A percentile compares a stretch with the other conserved stretches of the same genome.
Conservation (phyloP, 2,113 vertebrate genomes). For the Sylvilagus bachmani region DNA sequence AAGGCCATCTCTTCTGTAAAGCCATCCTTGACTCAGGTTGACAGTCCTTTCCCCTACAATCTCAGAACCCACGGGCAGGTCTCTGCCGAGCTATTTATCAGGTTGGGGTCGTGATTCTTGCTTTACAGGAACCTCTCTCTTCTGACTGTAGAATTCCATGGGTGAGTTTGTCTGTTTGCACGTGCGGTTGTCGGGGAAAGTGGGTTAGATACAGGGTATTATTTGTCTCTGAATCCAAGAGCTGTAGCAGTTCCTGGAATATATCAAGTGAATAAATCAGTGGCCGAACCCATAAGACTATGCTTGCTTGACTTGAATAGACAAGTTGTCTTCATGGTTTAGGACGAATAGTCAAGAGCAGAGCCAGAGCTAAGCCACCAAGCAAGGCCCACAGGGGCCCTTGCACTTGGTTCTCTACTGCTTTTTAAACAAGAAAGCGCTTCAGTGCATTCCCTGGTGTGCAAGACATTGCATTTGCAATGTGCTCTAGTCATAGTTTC, state of each 20-base stretch:
- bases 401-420: neutral
- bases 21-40: neutral
- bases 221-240: neutral
- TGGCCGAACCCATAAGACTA: neutral
- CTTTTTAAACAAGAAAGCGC: neutral
- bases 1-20: constrained; percentile 21
- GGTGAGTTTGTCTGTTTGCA: neutral
- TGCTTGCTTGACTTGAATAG: neutral
- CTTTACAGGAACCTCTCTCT: neutral
- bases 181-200: neutral
- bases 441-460: neutral
- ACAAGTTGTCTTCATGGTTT: constrained; percentile 21
- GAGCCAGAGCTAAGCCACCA: neutral
- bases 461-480: neutral
- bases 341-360: neutral
- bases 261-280: neutral
- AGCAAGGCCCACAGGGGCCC: neutral
- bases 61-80: neutral
- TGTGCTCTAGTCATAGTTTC: neutral
- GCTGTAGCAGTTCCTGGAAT: neutral
- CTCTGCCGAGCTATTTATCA: neutral
- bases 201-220: neutral
- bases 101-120: neutral
- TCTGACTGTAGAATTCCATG: neutral
- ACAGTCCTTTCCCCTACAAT: neutral